Evolutionary conservation across 2,113 vertebrate genomes (phyloP).

Genomic region (Solea senegalensis): DNA sequence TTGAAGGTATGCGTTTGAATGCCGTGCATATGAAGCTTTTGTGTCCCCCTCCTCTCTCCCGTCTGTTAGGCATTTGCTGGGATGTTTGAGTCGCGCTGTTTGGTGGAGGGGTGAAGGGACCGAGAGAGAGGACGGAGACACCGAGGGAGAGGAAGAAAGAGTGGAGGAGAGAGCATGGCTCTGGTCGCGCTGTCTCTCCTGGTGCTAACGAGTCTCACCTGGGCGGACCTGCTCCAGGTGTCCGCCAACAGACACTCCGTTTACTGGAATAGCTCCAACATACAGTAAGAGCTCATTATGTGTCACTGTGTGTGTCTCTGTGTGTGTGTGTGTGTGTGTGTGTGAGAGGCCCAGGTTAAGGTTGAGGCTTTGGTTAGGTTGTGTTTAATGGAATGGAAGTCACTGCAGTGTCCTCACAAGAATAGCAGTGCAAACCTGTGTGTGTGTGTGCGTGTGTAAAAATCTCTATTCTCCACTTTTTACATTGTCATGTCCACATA

Average conservation of each 20-base stretch:
- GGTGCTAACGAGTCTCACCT: conserved; percentile 83
- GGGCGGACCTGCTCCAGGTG: conserved; percentile 79
- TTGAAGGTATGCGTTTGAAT: conserved; percentile 1
- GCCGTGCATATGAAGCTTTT: conserved; percentile 41
- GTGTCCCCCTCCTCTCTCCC: conserved; percentile 16
- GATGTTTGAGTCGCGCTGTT: conserved; percentile 75
- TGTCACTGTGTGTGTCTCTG: background rate
- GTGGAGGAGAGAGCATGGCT: conserved; percentile 73
- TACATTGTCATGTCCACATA: no score
- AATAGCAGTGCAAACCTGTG: no score
- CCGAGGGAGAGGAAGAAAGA: conserved; percentile 43
- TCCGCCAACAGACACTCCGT: conserved; percentile 90
- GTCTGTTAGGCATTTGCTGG: conserved; percentile 70
- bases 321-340: conserved; percentile 12
- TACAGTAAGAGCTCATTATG: conserved; percentile 84
- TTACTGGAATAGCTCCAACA: conserved; percentile 96
- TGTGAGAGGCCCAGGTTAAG: background rate
- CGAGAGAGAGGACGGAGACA: conserved; percentile 61
- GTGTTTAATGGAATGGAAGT: no score
- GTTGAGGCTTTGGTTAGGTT: no score
- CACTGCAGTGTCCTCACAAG: no score
- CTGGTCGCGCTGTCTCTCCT: conserved; percentile 76
- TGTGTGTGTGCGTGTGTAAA: no score
- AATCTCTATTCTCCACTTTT: no score
- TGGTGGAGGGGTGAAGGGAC: conserved; percentile 71